A percentile compares a stretch with the other conserved stretches of the same genome.
These are phyloP conservation scores for Gouania willdenowi DNA, from an alignment of 2,797 vertebrate species.

Conservation along the genomic window DNA sequence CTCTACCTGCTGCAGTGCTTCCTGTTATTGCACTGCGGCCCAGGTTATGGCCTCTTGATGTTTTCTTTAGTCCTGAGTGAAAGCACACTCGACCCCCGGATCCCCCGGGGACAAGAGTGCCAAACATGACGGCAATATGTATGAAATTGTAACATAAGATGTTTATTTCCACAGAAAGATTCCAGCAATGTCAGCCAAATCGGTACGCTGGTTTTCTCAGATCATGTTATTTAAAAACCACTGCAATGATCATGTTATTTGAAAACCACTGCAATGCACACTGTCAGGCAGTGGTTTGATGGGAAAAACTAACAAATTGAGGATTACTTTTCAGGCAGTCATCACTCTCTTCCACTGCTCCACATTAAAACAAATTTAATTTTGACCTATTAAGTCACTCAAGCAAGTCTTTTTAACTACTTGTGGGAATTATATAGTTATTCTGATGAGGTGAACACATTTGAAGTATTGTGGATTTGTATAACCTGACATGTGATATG, in stretches of 20 bases:
- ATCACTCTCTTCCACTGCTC: constrained; percentile 37
- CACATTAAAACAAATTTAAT: constrained; percentile 31
- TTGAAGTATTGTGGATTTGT: constrained; percentile 47
- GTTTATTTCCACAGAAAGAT: constrained; percentile 15
- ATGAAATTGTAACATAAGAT: background rate
- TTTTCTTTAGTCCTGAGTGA: constrained; percentile 19
- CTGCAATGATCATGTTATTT: constrained; percentile 28
- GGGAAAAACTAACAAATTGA: constrained; percentile 43
- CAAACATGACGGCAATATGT: constrained; percentile 4
- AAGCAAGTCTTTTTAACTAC: constrained; percentile 46
- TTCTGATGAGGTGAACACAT: constrained; percentile 53
- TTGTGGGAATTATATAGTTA: constrained; percentile 37
- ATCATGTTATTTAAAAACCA: constrained; percentile 19
- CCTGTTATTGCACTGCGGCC: constrained; percentile 49
- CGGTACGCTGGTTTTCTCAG: constrained; percentile 8
- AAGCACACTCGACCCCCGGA: background rate
- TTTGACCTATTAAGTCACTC: constrained; percentile 34
- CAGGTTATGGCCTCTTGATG: constrained; percentile 12
- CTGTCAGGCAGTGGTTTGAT: constrained; percentile 17
- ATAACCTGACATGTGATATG: constrained; percentile 51
- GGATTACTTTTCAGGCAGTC: constrained; percentile 43
- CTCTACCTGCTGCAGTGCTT: constrained; percentile 58
- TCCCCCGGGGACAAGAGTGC: constrained; percentile 3
- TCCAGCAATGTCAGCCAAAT: constrained; percentile 11
- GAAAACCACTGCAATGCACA: constrained; percentile 20